Evolutionary conservation across 1,140 invertebrate genomes (phyloP), one percentile per base, ranked within the genome.

Genomic region (Drosophila tropicalis): DNA sequence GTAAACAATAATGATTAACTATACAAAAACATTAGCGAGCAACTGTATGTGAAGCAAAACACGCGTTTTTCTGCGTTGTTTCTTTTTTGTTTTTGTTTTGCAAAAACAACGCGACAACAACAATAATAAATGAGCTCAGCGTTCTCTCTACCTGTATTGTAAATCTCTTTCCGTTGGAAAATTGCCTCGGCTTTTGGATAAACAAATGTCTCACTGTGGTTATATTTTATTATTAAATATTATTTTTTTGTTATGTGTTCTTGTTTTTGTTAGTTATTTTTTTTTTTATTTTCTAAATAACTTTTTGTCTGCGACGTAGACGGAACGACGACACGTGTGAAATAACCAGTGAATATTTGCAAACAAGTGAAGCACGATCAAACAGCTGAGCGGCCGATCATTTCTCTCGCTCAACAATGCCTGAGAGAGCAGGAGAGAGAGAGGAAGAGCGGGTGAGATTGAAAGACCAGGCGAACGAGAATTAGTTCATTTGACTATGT

Each of bases 261-360:
- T 17, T 25, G 13, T 25, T 41, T 12, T 57, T n/a, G 5, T 57
- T 29, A 57, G 61, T 17, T 74, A 44, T 58, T 60, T 66, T 41
- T 32, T 15, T 36, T 34, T 64, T 55, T 19, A 44, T 25, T 25
- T 25, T 25, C 32, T 68, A n/a, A 34, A 29, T 60, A 44, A 13
- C 62, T 41, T 51, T 29, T 10, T 32, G 32, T 71, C 25, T 71
- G 62, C 19, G 72, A 39, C 62, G 51, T 72, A 65, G 41, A 19
- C 70, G 34, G 13, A 22, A 47, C 62, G 70, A 55, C 51, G 70
- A 73, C 73, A 76, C 73, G 73, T 76, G 73, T 72, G 70, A 62
- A 68, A 63, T 74, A 51, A 51, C 54, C 64, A 58, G 44, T 55
- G 70, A 73, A 74, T 76, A 76, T 76, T 69, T 69, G 63, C 71